Evolutionary conservation across 1,140 invertebrate species (phyloP), one percentile per base, ranked within the genome.

Genomic region (fruit fly (Drosophila melanogaster)): DNA sequence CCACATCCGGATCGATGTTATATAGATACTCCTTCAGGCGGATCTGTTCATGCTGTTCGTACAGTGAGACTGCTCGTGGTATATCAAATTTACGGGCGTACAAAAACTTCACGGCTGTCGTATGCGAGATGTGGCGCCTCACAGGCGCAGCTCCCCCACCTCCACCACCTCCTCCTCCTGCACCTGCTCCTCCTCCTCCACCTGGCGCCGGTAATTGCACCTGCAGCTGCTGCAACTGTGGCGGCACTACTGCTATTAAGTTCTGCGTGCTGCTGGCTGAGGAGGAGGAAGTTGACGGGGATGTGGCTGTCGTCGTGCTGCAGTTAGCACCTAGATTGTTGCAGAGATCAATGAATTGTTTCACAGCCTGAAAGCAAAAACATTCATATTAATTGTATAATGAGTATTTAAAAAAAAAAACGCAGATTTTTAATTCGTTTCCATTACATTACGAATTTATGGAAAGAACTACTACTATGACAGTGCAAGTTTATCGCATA

Each of bases 81-180:
- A 98, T 96, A 92, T 99, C 98, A 92, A 99, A 99, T 93, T 99
- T 99, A 44, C 98, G 95, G 54, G 98, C 98, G 84, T 97, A 95
- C 77, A 99, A 93, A 93, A 99, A 99, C 93, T 98, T 98, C 50
- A 99, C 95, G n/a, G 98, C 98, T 6, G 96, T 97, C 35, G 95
- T 95, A 93, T 95, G 95, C 44, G 95, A 95, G 12, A 97, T 94
- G 47, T 95, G 77, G 43, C 85, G 78, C 37, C 76, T 72, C 24
- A 67, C 65, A 14, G 41, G 53, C n/a, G 41, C 19, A 6, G 46
- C 40, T 15, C 26, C 38, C 11, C 26, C 37, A 10, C 33, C 43
- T 4, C 4, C 33, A 15, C 33, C 37, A 11, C 41, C 17, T 50
- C 49, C 38, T n/a, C 56, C 12, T 30, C 30, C 30, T 60, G 69